Base-by-base conservation (phyloP, 2,797 vertebrate species). In the Myripristis murdjan region DNA sequence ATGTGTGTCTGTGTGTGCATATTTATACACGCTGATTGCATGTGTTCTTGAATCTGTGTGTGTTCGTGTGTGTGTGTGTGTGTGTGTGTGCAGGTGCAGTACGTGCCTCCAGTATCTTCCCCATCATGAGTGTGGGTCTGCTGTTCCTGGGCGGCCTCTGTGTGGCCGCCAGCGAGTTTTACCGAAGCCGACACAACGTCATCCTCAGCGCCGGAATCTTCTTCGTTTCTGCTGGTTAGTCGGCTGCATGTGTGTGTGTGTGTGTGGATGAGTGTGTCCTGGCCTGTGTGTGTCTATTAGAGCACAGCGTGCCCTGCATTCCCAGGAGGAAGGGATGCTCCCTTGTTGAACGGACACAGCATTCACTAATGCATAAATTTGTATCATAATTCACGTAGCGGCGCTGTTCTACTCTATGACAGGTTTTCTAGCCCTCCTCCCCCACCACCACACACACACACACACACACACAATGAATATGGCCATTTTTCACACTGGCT, bases 191-290 rank as follows among this genome's bases (percentile, higher is more conserved):
- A 87, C 97, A 98, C 95, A 99, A 98, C 4, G 97, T 99, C 90
- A 98, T 99, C 89, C 96, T 99, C 91, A 99, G 98, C 0, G 98
- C 98, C 0, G 98, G 98, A 73, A 99, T 99, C 92, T 99, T 99
- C 90, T 99, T 99, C 0, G 97, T 99, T 77, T 99, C 98, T 0
- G 97, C 98, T 94, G 98, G 97, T 99, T 49, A 61, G 89, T 82
- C 66, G 67, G n/a, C 28, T 14, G 61, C 4, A 6, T 33, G 11
- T 57, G 74, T 54, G 16, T 64, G 46, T 35, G 15, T 52, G 31
- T 62, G 11, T 23, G 1, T 47, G n/a, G 39, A 8, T 14, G 10
- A 12, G n/a, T 16, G 11, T 41, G 20, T 6, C 20, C 63, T 20
- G 20, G 20, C 20, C 8, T 51, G 31, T 35, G 28, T 20, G 53